Base-by-base conservation (phyloP, 2,797 vertebrate genomes). In the Liparis tanakae region DNA sequence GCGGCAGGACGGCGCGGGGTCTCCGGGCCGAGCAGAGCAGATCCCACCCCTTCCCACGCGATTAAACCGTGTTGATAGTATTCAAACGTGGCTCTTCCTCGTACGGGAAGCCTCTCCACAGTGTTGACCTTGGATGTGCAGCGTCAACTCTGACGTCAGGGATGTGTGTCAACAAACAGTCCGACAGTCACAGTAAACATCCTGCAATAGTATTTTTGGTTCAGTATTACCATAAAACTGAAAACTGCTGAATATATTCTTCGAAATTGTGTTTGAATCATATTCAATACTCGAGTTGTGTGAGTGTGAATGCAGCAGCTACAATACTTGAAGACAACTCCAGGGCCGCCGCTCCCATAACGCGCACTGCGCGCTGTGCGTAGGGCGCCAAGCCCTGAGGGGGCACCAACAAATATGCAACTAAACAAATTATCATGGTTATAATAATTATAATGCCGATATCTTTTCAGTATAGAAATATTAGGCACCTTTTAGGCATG, bases 101-200 rank as follows among this genome's bases (percentile, higher is more conserved):
- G 20, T 22, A 6, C 2, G 1, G 1, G 18, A 53, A 22, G 14
- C 6, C 4, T 41, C 0, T 53, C 14, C 0, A 0, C 1, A 0
- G 12, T 12, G n/a, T 37, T 30, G 46, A 0, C 50, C 65, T 72
- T 73, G 39, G 36, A 51, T 53, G 48, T 15, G n/a, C 13, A 25
- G 6, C 3, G 1, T 37, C 12, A 1, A 0, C 3, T n/a, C 8
- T 81, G 61, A 70, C 76, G 81, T 80, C 67, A 68, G 1, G 0
- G 2, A 3, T 0, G 0, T 51, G 69, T 79, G 75, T 10, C 22
- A 44, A 10, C 59, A 18, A 5, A 12, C 30, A 33, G 15, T 2
- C 17, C 15, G 30, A 34, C n/a, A 20, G 48, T 25, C 13, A 3
- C 48, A 20, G n/a, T 9, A 20, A 51, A 20, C 15, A 15, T 34